These are phyloP conservation scores for Nyctereutes procyonoides DNA, from an alignment of 2,113 vertebrate species.

Conservation along the genomic window DNA sequence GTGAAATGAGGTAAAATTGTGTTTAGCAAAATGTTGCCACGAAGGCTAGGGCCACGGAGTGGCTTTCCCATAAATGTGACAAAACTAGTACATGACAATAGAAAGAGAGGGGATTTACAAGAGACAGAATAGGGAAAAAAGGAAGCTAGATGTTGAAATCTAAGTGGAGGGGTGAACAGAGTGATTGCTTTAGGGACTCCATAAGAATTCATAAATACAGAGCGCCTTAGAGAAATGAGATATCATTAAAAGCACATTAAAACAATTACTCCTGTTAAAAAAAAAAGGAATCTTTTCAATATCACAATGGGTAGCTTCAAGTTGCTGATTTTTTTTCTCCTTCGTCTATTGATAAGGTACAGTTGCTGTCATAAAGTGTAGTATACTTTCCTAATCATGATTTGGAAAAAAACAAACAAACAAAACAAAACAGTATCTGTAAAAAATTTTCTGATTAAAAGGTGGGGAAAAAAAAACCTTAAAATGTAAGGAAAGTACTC, in stretches of 20 bases:
- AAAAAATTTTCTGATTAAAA: neutral
- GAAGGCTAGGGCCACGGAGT: neutral
- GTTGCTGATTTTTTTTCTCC: rapidly evolving
- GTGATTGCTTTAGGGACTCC: neutral
- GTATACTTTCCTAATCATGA: neutral
- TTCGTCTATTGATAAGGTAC: neutral
- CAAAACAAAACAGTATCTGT: neutral
- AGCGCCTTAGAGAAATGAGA: neutral
- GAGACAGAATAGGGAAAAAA: neutral
- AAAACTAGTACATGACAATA: neutral
- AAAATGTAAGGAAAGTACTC: neutral
- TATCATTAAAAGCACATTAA: neutral
- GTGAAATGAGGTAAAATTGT: neutral
- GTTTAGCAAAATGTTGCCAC: neutral
- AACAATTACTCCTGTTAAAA: neutral
- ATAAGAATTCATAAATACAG: neutral
- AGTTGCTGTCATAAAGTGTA: neutral
- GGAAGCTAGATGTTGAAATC: neutral
- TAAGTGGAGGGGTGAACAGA: neutral
- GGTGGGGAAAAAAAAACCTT: neutral
- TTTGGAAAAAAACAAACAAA: neutral
- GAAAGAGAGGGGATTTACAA: neutral
- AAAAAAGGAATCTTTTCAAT: neutral
- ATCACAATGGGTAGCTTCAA: neutral
- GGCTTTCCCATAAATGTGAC: neutral